Conservation (phyloP, 2,113 vertebrate species). For the Phalacrocorax aristotelis region DNA sequence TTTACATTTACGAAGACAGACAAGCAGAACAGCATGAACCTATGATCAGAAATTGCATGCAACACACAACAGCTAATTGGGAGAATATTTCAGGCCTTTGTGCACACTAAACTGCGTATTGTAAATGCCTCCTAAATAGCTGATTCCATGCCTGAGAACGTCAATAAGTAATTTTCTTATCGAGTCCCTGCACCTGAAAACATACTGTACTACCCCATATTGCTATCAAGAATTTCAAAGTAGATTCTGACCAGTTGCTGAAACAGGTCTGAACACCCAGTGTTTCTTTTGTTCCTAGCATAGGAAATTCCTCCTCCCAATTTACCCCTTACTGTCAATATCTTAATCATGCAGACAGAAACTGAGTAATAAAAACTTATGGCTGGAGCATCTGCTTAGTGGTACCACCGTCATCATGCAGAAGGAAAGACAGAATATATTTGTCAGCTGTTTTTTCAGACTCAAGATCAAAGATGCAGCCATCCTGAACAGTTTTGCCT, state of each 20-base stretch:
- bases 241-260: not conserved
- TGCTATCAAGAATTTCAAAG: constrained; percentile 3
- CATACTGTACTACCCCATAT: not conserved
- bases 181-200: not conserved
- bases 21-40: not conserved
- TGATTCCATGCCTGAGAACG: not conserved
- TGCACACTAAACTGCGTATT: not conserved
- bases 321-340: not conserved
- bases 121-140: not conserved
- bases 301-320: not conserved
- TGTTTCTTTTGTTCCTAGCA: not conserved
- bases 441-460: not conserved
- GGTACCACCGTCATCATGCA: not conserved
- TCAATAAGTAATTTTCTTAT: not conserved
- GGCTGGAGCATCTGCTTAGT: not conserved
- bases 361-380: not conserved
- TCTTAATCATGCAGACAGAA: not conserved
- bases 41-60: not conserved
- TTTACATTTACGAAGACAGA: not conserved
- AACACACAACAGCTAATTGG: not conserved
- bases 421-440: not conserved
- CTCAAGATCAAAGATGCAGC: not conserved
- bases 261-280: not conserved
- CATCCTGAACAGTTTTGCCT: not conserved
- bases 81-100: not conserved